Base-by-base conservation (phyloP, 2,113 vertebrate genomes). In the Ptyas mucosa region DNA sequence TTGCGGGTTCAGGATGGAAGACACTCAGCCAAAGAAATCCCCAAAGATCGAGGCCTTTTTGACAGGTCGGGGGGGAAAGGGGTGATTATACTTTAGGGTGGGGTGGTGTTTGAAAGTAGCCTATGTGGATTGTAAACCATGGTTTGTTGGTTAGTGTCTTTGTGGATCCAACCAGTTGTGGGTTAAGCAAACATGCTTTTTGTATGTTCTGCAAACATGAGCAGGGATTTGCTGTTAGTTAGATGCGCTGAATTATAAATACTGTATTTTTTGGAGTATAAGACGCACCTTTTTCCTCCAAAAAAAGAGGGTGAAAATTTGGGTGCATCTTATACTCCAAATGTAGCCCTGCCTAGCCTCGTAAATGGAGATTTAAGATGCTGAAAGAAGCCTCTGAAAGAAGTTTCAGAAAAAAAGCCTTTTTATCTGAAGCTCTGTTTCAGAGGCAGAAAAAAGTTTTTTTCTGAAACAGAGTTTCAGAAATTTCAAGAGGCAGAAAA, bases 41-140 rank as follows among this genome's bases (percentile, higher is more conserved):
- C 91, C 93, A 0, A 11, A 93, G 34, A 87, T 34, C 12, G 93
- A 89, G 46, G 89, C 95, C 43, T 34, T 75, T 49, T 94, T 96
- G 57, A 94, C 91, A 0, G 97, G 97, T 97, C 90, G 0, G 95
- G 43, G 8, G 43, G 8, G 4, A 53, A 51, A 1, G 7, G 29
- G 14, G 18, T 29, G 29, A 5, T 18, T n/a, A 51, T 21, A n/a
- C 14, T 49, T 15, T n/a, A 21, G 87, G 75, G 75, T 81, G 75
- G 18, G 4, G 5, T 69, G 61, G 61, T 69, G 58, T 20, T 20
- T 39, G 34, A 81, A 81, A 20, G 18, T 20, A 43, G 34, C 75
- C 75, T 81, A 8, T 10, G 75, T 39, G 34, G 75, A 21, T 39
- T 39, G 75, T 81, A 39, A 81, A 81, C 75, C 34, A 21, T 81